Conservation (phyloP, 2,797 vertebrate genomes). For the Microchirus variegatus region DNA sequence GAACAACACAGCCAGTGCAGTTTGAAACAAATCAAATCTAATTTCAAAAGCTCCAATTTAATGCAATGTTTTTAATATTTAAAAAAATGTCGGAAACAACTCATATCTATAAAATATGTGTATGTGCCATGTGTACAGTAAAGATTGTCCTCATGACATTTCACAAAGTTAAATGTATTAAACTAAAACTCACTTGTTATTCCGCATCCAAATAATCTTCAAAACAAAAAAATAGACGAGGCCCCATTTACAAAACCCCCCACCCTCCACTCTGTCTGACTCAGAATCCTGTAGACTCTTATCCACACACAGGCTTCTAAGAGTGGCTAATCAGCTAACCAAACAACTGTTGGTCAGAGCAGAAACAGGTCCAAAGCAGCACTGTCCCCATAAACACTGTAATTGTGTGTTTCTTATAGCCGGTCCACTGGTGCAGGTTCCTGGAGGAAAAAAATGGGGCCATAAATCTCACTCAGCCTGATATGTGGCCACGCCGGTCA, state of each 20-base stretch:
- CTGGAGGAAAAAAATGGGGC: slow-evolving; percentile 38
- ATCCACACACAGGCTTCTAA: slow-evolving; percentile 18
- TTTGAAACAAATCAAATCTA: no score
- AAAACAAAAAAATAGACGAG: no score
- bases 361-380: slow-evolving; percentile 50
- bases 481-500: slow-evolving; percentile 57
- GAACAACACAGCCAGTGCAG: neutral
- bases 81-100: no score
- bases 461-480: slow-evolving; percentile 68
- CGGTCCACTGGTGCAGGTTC: slow-evolving; percentile 44
- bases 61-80: no score
- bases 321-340: slow-evolving; percentile 75
- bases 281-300: slow-evolving; percentile 26
- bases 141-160: no score
- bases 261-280: slow-evolving; percentile 1
- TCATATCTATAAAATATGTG: no score
- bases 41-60: no score
- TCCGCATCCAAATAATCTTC: no score
- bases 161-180: no score
- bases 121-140: no score
- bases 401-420: slow-evolving; percentile 47
- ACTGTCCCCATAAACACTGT: slow-evolving; percentile 70
- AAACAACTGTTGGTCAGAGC: slow-evolving; percentile 58
- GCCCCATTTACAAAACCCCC: no score
- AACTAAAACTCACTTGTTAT: no score